Conservation (phyloP, 2,113 vertebrate species). For the Pterophyllum scalare region DNA sequence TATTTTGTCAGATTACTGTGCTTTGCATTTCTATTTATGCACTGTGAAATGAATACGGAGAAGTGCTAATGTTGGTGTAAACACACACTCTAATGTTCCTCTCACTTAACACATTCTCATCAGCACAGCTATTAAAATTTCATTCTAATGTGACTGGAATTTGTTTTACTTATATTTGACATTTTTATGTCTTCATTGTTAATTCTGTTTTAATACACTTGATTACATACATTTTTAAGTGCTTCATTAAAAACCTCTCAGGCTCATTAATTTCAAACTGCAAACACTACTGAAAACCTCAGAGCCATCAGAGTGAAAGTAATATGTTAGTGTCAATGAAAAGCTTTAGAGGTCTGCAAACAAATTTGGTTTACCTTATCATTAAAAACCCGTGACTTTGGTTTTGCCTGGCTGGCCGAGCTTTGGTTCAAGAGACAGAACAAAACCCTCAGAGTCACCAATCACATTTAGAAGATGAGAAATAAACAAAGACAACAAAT, state of each 20-base stretch:
- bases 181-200: constrained; percentile 36
- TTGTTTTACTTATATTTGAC: neutral
- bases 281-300: constrained; percentile 49
- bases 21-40: neutral
- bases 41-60: neutral
- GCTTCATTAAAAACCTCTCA: constrained; percentile 29
- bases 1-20: neutral
- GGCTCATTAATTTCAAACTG: constrained; percentile 62
- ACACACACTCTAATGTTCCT: neutral
- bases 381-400: constrained; percentile 34
- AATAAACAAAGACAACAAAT: neutral
- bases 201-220: constrained; percentile 15
- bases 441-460: constrained; percentile 41
- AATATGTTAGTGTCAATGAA: constrained; percentile 56
- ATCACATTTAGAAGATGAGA: neutral
- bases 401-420: constrained; percentile 66
- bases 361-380: neutral
- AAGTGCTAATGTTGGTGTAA: neutral
- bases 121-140: neutral
- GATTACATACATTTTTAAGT: constrained; percentile 44
- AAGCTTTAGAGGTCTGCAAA: constrained; percentile 30
- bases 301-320: constrained; percentile 49
- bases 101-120: neutral
- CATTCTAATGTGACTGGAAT: neutral
- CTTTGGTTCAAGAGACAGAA: constrained; percentile 72